Base-by-base conservation (phyloP, 1,140 invertebrate genomes). In the Maconellicoccus hirsutus region DNA sequence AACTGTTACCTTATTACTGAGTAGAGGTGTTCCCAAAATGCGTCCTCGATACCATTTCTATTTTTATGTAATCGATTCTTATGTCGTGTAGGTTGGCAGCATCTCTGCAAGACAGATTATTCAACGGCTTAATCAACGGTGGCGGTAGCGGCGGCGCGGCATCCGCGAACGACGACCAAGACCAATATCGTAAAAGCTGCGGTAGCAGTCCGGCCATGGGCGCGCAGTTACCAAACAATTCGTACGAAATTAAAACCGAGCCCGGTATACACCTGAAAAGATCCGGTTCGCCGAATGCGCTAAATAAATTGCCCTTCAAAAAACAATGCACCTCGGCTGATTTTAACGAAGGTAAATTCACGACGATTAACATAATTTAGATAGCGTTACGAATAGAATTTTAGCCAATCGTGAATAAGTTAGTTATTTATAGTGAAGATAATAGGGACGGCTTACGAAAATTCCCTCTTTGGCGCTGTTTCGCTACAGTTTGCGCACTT, bases 51-150 rank as follows among this genome's bases (percentile, higher is more conserved):
- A 6, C 29, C 3, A 33, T 6, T 33, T 33, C 12, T 12, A 33
- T 3, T 33, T 33, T 33, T 33, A 3, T 33, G 29, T 33, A 3
- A 6, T 12, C 12, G 12, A 33, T 6, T 33, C 29, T 33, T 33
- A 33, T 33, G n/a, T n/a, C n/a, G n/a, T n/a, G n/a, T n/a, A 77
- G 90, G 25, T 77, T 93, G 42, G 90, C 90, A n/a, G 90, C 89
- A 39, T 89, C 89, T 29, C 78, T 92, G 69, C 89, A 91, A 75
- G 89, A 89, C 59, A 83, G 89, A 75, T 88, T 91, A 74, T 79
- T 91, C n/a, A 82, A 82, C 73, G 82, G 82, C 29, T 70, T 73
- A 26, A 69, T 25, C 21, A 73, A 75, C 1, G 75, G 75, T 71
- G 71, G 59, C 25, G 73, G 73, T 19, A 74, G 73, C 69, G 71